Evolutionary conservation across 2,797 vertebrate species (phyloP).

Genomic region (Setipinna tenuifilis): DNA sequence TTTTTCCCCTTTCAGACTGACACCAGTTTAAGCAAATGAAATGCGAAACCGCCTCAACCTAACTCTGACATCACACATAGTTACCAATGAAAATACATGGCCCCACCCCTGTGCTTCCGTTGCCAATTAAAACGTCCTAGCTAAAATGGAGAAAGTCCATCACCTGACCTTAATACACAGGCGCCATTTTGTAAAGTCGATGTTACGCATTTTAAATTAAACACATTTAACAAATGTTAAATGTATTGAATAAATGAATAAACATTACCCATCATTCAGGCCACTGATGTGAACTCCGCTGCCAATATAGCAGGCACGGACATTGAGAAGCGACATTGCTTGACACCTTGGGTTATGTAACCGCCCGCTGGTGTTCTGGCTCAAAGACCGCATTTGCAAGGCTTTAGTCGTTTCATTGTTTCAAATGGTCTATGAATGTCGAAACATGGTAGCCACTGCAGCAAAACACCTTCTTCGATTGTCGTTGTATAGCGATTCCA

Average conservation of each 20-base stretch:
- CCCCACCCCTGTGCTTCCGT: neutral
- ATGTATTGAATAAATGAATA: slow-evolving; percentile 49
- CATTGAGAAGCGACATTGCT: slow-evolving; percentile 43
- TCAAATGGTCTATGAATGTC: slow-evolving; percentile 42
- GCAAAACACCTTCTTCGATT: slow-evolving; percentile 46
- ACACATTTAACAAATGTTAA: slow-evolving; percentile 40
- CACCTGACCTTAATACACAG: slow-evolving; percentile 40
- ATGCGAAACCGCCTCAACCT: neutral
- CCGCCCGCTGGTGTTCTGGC: slow-evolving; percentile 40
- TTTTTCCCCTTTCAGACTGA: neutral
- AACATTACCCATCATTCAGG: slow-evolving; percentile 52
- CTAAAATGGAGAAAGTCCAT: slow-evolving; percentile 35
- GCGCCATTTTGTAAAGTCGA: slow-evolving; percentile 52
- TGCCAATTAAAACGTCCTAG: neutral
- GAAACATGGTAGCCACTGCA: slow-evolving; percentile 43
- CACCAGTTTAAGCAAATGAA: slow-evolving; percentile 2
- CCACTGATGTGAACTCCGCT: slow-evolving; percentile 51
- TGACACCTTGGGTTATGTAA: slow-evolving; percentile 47
- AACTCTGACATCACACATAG: neutral
- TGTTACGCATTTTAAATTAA: slow-evolving; percentile 40
- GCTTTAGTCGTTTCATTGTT: slow-evolving; percentile 38
- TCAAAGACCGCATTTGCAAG: slow-evolving; percentile 41
- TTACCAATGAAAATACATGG: slow-evolving; percentile 3
- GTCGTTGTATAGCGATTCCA: slow-evolving; percentile 47
- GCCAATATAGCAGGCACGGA: slow-evolving; percentile 51